phyloP scores from a whole-genome alignment of 2,888 invertebrate genomes.

The Platycheirus albimanus region DNA sequence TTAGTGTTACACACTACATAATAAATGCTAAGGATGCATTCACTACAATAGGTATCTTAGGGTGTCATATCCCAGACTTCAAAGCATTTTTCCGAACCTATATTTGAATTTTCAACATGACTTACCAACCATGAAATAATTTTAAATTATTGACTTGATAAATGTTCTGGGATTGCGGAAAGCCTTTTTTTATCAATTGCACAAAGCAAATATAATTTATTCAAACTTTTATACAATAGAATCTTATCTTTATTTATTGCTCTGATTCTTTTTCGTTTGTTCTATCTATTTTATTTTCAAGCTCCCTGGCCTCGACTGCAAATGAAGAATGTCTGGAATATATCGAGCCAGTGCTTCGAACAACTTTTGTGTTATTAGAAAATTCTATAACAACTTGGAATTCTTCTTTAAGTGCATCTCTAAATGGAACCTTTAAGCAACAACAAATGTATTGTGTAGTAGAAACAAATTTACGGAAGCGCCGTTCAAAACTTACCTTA shows the following conservation, averaged over 20 bases:
- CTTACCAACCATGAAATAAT: too few species aligned
- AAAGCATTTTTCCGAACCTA: too few species aligned
- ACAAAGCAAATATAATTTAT: too few species aligned
- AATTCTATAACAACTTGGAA: conserved; percentile 88
- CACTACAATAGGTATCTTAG: too few species aligned
- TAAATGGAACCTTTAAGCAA: conserved; percentile 85
- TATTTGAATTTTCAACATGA: too few species aligned
- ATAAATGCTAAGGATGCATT: too few species aligned
- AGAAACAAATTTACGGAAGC: background rate
- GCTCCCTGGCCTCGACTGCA: conserved; percentile 75
- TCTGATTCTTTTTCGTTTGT: conserved; percentile 1
- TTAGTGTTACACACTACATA: too few species aligned
- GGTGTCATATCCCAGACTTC: too few species aligned
- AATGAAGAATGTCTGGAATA: conserved; percentile 81
- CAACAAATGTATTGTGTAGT: background rate
- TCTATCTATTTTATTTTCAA: background rate
- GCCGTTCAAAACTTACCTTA: conserved; percentile 76
- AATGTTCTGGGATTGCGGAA: too few species aligned
- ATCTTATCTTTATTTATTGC: background rate
- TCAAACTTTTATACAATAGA: too few species aligned
- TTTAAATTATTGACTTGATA: too few species aligned
- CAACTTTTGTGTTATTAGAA: conserved; percentile 87
- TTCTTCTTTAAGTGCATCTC: conserved; percentile 87
- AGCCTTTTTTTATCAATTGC: too few species aligned
- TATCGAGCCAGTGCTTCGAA: conserved; percentile 83